Evolutionary conservation across 2,888 invertebrate genomes (phyloP), one percentile per base, ranked within the genome.

Genomic region (Formica aserva): DNA sequence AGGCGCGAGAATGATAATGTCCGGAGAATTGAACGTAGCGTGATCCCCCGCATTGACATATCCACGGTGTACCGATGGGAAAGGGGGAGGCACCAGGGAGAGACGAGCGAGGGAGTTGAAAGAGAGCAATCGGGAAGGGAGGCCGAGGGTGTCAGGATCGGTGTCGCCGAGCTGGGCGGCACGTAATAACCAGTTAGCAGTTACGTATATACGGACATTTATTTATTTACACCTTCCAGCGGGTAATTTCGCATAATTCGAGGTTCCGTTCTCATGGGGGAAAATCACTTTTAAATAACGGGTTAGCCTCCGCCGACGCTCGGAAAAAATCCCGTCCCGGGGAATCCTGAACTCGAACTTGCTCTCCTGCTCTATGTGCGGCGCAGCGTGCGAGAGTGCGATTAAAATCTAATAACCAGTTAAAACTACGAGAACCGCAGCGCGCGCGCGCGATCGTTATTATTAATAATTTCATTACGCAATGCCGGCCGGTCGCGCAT

Each of bases 131-230:
- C 15, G 15, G 69, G 11, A 45, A 57, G 76, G 41, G 71, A 63
- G 57, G 62, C 62, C 29, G 75, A 38, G 80, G 83, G 88, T 85
- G 88, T 88, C 83, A 65, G 55, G 82, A 87, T 86, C 75, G 85
- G 72, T 86, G 85, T 77, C 83, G 67, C 85, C 83, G 87, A 71
- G 82, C 84, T 86, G 90, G 90, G 89, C 92, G 93, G 92, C 92
- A 91, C 88, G 86, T 94, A 94, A 94, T 93, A 91, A 93, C 91
- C 88, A 92, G 93, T 93, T 93, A 92, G 92, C 88, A 69, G 87
- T 92, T 92, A 91, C 92, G 78, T 60, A 85, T 60, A 85, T 86
- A 87, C 86, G 87, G 89, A 88, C 88, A 91, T 93, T 94, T 92
- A 93, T 93, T 93, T 93, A 93, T 93, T 93, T 92, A 90, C 91